phyloP scores from a whole-genome alignment of 2,797 vertebrate genomes.

The Cercopithecus petaurista region DNA sequence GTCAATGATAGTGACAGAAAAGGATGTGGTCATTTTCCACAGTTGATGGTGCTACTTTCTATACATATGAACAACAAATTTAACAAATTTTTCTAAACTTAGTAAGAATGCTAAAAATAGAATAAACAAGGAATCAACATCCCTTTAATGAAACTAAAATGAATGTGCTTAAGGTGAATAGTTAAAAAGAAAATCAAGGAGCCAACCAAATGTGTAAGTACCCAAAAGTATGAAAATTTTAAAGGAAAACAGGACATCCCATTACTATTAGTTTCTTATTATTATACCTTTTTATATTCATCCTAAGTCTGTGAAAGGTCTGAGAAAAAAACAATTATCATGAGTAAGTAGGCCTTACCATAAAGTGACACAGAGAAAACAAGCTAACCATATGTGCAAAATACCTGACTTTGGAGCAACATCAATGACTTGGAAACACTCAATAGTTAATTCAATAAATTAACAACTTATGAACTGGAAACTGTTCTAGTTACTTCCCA shows the following conservation, averaged over 20 bases:
- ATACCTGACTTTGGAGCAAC: background rate
- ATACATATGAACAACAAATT: background rate
- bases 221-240: background rate
- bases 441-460: background rate
- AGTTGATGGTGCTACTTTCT: background rate
- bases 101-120: slow-evolving; percentile 29
- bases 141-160: slow-evolving; percentile 9
- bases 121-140: background rate
- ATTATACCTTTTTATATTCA: background rate
- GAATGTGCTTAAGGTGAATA: background rate
- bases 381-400: background rate
- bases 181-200: background rate
- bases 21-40: background rate
- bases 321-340: background rate
- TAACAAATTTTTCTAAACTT: background rate
- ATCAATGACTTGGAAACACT: background rate
- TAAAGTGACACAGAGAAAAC: background rate
- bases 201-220: background rate
- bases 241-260: background rate
- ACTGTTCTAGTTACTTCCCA: background rate
- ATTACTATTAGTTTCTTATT: background rate
- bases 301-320: background rate
- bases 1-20: background rate
- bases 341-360: background rate
- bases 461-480: slow-evolving; percentile 10